phyloP scores from a whole-genome alignment of 2,888 invertebrate genomes.

The Iselma pallidipennis region DNA sequence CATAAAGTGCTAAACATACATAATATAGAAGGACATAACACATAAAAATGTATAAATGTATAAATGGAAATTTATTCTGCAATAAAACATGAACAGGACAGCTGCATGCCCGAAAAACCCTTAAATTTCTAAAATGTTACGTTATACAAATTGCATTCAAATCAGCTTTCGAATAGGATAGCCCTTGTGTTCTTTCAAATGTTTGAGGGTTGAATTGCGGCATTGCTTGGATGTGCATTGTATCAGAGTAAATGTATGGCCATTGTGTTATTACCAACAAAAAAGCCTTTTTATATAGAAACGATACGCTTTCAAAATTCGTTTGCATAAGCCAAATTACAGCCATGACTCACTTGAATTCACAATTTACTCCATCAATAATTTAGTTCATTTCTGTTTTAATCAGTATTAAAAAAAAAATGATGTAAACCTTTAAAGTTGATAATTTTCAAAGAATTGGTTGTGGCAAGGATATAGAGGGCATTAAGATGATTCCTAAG shows the following conservation, averaged over 20 bases:
- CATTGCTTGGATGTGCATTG: constrained; percentile 21
- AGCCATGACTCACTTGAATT: not conserved
- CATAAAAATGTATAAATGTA: constrained; percentile 2
- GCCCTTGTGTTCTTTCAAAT: constrained; percentile 10
- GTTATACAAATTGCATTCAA: constrained; percentile 49
- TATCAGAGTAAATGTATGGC: constrained; percentile 18
- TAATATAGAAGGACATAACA: too few species aligned
- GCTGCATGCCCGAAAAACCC: constrained; percentile 34
- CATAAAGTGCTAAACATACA: not conserved
- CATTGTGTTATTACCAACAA: constrained; percentile 2
- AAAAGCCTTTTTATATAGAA: not conserved
- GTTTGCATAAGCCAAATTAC: not conserved
- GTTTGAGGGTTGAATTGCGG: constrained; percentile 27
- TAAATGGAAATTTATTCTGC: constrained; percentile 4
- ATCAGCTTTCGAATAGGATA: constrained; percentile 33
- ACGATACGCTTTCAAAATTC: constrained; percentile 2
- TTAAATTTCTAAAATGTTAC: constrained; percentile 40
- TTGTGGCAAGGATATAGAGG: not conserved
- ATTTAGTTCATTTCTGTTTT: not conserved
- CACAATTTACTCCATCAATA: not conserved
- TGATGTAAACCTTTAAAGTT: too few species aligned
- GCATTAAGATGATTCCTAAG: constrained; percentile 29
- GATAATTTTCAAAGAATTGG: not conserved
- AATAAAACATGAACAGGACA: constrained; percentile 18
- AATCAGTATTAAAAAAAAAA: too few species aligned